Conservation (phyloP, 30 jellyfish, hydroid and myxozoan species). For the Chironex yamaguchii region DNA sequence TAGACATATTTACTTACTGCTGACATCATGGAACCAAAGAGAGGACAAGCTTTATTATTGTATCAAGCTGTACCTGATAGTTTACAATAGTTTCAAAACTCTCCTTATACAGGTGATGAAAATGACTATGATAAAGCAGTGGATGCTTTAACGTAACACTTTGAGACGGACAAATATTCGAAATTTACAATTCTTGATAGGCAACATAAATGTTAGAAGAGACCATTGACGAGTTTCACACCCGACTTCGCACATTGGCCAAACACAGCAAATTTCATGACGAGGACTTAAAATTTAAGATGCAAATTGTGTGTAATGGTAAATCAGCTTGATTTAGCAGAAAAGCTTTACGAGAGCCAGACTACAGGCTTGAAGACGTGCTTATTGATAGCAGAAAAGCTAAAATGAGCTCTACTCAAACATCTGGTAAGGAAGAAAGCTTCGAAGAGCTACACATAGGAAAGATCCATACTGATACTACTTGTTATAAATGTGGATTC, state of each 20-base stretch:
- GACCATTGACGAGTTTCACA: constrained; percentile 48
- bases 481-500: constrained; percentile 58
- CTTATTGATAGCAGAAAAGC: constrained; percentile 61
- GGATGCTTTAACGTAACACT: constrained; percentile 36
- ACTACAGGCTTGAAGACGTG: constrained; percentile 38
- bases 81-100: constrained; percentile 13
- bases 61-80: too few species aligned
- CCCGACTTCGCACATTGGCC: constrained; percentile 30
- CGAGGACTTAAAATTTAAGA: constrained; percentile 40
- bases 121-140: constrained; percentile 17
- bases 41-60: too few species aligned
- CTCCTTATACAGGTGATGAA: constrained; percentile 43
- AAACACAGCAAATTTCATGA: constrained; percentile 45
- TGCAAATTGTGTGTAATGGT: constrained; percentile 55
- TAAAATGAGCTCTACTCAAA: constrained; percentile 64
- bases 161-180: constrained; percentile 20
- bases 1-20: constrained; percentile 8
- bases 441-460: too few species aligned
- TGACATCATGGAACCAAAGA: constrained; percentile 5
- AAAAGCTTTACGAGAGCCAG: constrained; percentile 48
- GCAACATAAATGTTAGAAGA: too few species aligned
- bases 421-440: constrained; percentile 63
- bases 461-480: constrained; percentile 10
- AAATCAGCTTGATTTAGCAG: constrained; percentile 49
- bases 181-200: too few species aligned